A percentile compares a stretch with the other conserved stretches of the same genome.
phyloP scores from a whole-genome alignment of 2,888 invertebrate genomes.

The Campoletis raptor region DNA sequence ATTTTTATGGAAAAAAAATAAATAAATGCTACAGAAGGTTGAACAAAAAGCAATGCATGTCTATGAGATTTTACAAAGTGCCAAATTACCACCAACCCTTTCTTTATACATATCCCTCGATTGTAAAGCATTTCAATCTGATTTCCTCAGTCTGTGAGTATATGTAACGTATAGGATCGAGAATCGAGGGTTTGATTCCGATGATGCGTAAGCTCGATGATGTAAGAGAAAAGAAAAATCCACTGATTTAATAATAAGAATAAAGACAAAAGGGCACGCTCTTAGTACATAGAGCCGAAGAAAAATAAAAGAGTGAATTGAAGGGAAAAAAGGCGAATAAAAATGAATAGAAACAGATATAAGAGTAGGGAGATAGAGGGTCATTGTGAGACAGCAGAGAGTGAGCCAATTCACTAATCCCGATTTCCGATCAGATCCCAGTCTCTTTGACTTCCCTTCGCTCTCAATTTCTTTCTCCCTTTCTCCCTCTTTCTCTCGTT shows the following conservation, averaged over 20 bases:
- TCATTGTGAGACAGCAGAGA: constrained; percentile 52
- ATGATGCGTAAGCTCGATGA: constrained; percentile 69
- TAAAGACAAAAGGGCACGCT: constrained; percentile 23
- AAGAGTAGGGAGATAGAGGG: constrained; percentile 44
- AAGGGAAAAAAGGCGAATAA: constrained; percentile 57
- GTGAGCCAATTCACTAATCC: constrained; percentile 79
- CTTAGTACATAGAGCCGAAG: constrained; percentile 32
- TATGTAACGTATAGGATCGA: constrained; percentile 65
- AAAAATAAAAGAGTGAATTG: constrained; percentile 19
- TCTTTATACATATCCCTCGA: constrained; percentile 50
- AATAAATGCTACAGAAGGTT: too few species aligned
- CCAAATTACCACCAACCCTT: neutral
- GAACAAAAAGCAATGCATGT: neutral
- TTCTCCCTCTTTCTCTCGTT: constrained; percentile 51
- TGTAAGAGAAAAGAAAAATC: constrained; percentile 21
- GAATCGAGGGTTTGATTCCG: constrained; percentile 71
- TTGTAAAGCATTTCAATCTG: constrained; percentile 79
- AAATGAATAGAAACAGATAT: constrained; percentile 40
- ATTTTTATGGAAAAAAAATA: too few species aligned
- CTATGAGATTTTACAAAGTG: neutral
- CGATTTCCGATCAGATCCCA: constrained; percentile 77
- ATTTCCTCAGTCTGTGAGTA: constrained; percentile 68
- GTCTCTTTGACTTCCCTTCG: constrained; percentile 19
- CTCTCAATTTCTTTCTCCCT: constrained; percentile 66
- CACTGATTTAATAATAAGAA: constrained; percentile 17